Base-by-base conservation (phyloP, 2,113 vertebrate genomes). In the Gymnogyps californianus region DNA sequence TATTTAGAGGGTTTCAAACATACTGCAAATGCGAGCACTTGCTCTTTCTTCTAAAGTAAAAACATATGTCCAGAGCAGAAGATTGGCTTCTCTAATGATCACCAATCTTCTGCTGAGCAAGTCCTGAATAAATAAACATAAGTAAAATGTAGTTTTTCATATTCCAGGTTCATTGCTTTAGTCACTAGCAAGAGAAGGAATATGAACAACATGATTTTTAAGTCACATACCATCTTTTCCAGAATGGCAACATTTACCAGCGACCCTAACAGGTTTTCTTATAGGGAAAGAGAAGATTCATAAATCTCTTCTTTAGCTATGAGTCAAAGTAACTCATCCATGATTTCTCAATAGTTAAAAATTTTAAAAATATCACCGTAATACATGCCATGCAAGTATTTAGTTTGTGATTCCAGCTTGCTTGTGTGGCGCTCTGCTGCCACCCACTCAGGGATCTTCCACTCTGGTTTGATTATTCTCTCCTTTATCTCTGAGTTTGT, bases 61-160 rank as follows among this genome's bases (percentile, higher is more conserved):
- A 58, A 58, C 2, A 0, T 25, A 65, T 2, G 5, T 25, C 26
- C 20, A 51, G 25, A 77, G 49, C 0, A 0, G 38, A 46, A 91
- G 51, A 78, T 0, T 47, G 29, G 44, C 31, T 55, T 86, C 38
- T 59, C 25, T 64, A 86, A 57, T 10, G 8, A 46, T 51, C 13
- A 67, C 20, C 22, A 93, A 24, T 40, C 67, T 44, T 65, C 49
- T 81, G 13, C 59, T 66, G 18, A 66, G 26, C 26, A 65, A 61
- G 42, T 36, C 9, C 24, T 10, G 4, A 62, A 55, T 26, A 83
- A 80, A 76, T 29, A 46, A 49, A 90, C 76, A 29, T n/a, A 36
- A 74, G 9, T 31, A 70, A 81, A 85, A 78, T 6, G 8, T 51
- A 64, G 36, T 52, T 72, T 80, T 81, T 26, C 8, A 29, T 74